Base-by-base conservation (phyloP, 1,140 invertebrate genomes). In the Augochlora pura region DNA sequence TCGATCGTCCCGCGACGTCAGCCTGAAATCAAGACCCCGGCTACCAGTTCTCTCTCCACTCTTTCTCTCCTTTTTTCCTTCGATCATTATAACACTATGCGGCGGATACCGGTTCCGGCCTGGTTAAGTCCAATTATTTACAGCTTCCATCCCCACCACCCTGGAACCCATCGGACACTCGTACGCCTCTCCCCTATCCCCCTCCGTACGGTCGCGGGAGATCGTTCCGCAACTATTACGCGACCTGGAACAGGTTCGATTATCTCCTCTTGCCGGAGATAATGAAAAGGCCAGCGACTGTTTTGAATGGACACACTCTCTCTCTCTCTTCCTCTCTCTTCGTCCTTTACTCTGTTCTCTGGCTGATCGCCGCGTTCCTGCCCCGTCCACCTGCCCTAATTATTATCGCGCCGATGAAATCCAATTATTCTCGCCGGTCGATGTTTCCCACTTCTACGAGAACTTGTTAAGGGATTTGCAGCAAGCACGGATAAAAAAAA, bases 11-110 rank as follows among this genome's bases (percentile, higher is more conserved):
- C 57, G 66, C 62, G 46, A 52, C 65, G 70, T 60, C 83, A 59
- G 67, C 73, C 69, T 74, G 84, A 85, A 85, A 85, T 85, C 84
- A 82, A 82, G 79, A 85, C 83, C 84, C 84, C 74, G 39, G 78
- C 79, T 85, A 71, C 66, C 73, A 84, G 77, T 77, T 52, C 60
- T 63, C 71, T n/a, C n/a, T n/a, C n/a, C n/a, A n/a, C 59, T 54
- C 52, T 46, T 68, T 81, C 68, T 64, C 2, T 38, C 68, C 60
- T 75, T 67, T 67, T n/a, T 21, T 25, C 59, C 25, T 10, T 64
- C 65, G 79, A 75, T 85, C 80, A 77, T 85, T 85, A 85, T 85
- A 85, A 82, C 70, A 80, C 81, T 54, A 67, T 27, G 71, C 25
- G 60, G 59, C 65, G 68, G 73, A 57, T 54, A 84, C 77, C 67